Conservation (phyloP, 1,140 invertebrate species). For the Psilanteris sp. region DNA sequence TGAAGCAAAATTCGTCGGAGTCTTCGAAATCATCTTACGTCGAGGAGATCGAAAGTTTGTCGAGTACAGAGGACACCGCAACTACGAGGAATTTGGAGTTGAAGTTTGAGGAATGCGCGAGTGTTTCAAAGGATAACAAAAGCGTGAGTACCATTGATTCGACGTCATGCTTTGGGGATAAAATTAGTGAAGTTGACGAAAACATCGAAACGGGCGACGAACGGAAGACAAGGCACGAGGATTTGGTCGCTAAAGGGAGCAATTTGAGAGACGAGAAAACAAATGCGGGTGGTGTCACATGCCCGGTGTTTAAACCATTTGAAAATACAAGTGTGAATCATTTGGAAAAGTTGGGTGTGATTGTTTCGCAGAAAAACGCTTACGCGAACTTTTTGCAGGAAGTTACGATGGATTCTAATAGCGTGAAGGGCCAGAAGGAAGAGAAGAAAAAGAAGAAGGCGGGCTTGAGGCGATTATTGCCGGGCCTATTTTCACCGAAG, state of each 20-base stretch:
- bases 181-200: slow-evolving; percentile 68
- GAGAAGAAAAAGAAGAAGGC: slow-evolving; percentile 75
- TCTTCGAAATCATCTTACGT: slow-evolving; percentile 75
- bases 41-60: slow-evolving; percentile 73
- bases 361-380: slow-evolving; percentile 64
- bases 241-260: no score
- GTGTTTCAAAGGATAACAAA: slow-evolving; percentile 56
- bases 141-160: slow-evolving; percentile 71
- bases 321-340: slow-evolving; percentile 12
- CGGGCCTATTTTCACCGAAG: slow-evolving; percentile 74
- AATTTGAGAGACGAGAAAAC: neutral
- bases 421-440: slow-evolving; percentile 67
- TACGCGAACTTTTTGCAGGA: slow-evolving; percentile 73
- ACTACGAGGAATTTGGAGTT: slow-evolving; percentile 43
- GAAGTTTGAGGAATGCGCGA: slow-evolving; percentile 55
- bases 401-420: slow-evolving; percentile 70
- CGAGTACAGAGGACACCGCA: slow-evolving; percentile 65
- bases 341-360: slow-evolving; percentile 13
- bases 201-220: slow-evolving; percentile 58
- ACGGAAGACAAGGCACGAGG: no score
- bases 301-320: slow-evolving; percentile 1
- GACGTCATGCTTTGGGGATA: slow-evolving; percentile 71
- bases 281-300: neutral
- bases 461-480: slow-evolving; percentile 70
- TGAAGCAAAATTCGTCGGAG: slow-evolving; percentile 69